phyloP scores from a whole-genome alignment of 2,888 invertebrate species.

The Craniophora ligustri region DNA sequence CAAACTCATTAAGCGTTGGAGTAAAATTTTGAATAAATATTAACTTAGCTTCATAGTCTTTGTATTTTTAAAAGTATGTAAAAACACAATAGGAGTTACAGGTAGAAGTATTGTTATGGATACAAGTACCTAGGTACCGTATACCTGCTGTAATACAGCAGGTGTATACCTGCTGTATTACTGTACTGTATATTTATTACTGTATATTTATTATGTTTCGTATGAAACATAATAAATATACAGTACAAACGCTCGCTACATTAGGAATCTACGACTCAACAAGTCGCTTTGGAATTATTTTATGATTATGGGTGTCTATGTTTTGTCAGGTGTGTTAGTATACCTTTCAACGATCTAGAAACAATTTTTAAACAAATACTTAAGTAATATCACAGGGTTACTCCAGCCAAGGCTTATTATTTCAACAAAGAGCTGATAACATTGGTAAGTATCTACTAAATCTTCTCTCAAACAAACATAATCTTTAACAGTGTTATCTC shows the following conservation, averaged over 20 bases:
- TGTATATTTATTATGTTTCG: background rate
- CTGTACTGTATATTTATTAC: background rate
- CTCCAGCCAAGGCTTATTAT: too few relatives aligned
- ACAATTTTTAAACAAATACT: background rate
- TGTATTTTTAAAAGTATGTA: too few relatives aligned
- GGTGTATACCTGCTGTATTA: background rate
- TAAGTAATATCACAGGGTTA: too few relatives aligned
- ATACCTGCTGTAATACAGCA: too few relatives aligned
- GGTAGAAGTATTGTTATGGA: too few relatives aligned
- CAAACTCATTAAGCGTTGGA: conserved; percentile 6
- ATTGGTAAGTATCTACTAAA: too few relatives aligned
- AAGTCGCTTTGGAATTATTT: conserved; percentile 16
- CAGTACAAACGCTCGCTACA: conserved; percentile 1
- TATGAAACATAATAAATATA: conserved; percentile 11
- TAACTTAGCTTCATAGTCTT: background rate
- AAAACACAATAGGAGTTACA: too few relatives aligned
- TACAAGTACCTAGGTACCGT: too few relatives aligned
- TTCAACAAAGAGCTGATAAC: too few relatives aligned
- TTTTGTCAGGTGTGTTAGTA: conserved; percentile 12
- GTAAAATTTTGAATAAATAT: conserved; percentile 10
- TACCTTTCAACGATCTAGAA: background rate
- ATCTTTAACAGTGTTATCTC: too few relatives aligned
- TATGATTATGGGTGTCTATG: conserved; percentile 9
- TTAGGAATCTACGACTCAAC: conserved; percentile 11
- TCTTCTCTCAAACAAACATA: too few relatives aligned